These are phyloP conservation scores for Hippolais icterina DNA, from an alignment of 2,113 vertebrate genomes.

Conservation along the genomic window DNA sequence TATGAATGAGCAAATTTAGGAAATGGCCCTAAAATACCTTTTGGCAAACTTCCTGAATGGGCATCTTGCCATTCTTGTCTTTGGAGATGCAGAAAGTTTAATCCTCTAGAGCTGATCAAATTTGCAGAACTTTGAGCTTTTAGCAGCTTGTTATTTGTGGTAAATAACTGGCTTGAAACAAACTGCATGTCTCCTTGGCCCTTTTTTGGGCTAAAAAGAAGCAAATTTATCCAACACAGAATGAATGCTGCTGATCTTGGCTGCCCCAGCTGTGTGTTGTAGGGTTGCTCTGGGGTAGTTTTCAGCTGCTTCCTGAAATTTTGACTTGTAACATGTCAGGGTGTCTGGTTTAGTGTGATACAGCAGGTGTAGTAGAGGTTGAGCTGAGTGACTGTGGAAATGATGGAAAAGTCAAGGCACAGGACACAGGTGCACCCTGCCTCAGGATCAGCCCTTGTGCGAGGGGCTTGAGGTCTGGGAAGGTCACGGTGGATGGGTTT, in stretches of 20 bases:
- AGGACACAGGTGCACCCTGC: too few species aligned
- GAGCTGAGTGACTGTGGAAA: accelerated
- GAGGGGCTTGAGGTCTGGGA: neutral
- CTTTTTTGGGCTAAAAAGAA: neutral
- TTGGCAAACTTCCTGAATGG: neutral
- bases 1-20: constrained; percentile 4
- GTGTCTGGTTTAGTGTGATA: neutral
- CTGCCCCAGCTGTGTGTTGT: neutral
- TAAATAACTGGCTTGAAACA: neutral
- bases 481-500: neutral
- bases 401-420: neutral
- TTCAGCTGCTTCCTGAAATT: neutral
- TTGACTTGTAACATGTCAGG: accelerated
- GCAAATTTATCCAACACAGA: neutral
- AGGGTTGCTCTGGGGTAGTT: neutral
- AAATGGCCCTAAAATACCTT: constrained; percentile 36
- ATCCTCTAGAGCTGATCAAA: neutral
- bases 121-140: neutral
- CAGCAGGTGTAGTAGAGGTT: neutral
- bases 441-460: neutral
- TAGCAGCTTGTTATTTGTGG: neutral
- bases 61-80: neutral
- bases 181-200: neutral
- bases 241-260: neutral
- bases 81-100: constrained; percentile 5